These are phyloP conservation scores for Hydropsyche tenuis DNA, from an alignment of 1,140 invertebrate species.

Conservation along the genomic window DNA sequence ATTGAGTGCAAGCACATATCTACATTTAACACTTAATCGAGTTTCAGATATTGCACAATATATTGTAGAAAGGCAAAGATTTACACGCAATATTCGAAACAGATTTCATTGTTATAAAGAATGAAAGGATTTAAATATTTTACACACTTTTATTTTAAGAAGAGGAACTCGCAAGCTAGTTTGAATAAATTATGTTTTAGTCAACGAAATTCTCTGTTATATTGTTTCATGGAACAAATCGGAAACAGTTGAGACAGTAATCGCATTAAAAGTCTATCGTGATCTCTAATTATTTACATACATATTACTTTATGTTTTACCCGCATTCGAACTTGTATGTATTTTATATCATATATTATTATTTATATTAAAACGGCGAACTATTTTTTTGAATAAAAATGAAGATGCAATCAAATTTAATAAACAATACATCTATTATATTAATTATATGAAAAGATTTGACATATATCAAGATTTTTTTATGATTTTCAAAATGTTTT, in stretches of 20 bases:
- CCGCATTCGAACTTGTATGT: constrained; percentile 14
- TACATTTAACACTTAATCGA: constrained; percentile 41
- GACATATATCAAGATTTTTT: too few relatives aligned
- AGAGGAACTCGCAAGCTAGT: neutral
- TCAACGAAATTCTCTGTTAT: neutral
- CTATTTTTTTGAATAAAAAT: too few relatives aligned
- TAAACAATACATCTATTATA: too few relatives aligned
- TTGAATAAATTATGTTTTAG: neutral
- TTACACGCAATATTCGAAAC: constrained; percentile 30
- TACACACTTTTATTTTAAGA: too few relatives aligned
- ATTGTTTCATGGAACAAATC: neutral
- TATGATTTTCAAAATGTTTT: too few relatives aligned
- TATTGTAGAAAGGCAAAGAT: constrained; percentile 38
- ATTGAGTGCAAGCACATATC: constrained; percentile 48
- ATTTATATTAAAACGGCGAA: neutral
- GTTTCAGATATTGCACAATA: constrained; percentile 45
- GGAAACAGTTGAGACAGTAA: too few relatives aligned
- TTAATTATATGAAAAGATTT: too few relatives aligned
- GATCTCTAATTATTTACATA: too few relatives aligned
- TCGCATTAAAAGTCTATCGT: too few relatives aligned
- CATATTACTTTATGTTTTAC: constrained; percentile 3
- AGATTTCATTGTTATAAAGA: neutral
- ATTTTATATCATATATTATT: neutral
- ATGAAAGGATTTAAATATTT: too few relatives aligned
- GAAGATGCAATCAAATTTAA: too few relatives aligned